Evolutionary conservation across 2,888 invertebrate species (phyloP), one percentile per base, ranked within the genome.

Genomic region (Drosophila maculinotata): DNA sequence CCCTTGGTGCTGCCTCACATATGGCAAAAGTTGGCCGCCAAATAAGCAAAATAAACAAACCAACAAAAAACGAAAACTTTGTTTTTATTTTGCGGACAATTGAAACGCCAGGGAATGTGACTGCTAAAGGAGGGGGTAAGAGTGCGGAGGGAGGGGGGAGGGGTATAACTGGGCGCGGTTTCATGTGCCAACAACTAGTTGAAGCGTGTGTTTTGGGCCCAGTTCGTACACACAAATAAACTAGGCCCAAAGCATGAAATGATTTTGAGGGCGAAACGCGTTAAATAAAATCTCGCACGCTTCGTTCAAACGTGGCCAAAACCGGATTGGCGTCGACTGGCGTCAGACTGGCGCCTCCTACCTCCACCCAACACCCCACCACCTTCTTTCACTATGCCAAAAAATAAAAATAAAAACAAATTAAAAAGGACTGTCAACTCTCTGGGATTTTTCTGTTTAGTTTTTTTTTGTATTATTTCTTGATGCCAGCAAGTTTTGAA

Each of bases 271-370:
- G 39, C 39, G 33, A 41, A 47, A 44, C 60, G 75, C 80, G 85
- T 84, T 84, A 84, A 80, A 84, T 73, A 84, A 78, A 80, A 80
- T 81, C 68, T 72, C 82, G 76, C 76, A 80, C 68, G 82, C 85
- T 81, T 80, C 79, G 80, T 76, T 80, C 65, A 52, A 68, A 48
- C 59, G 38, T 51, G 65, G 45, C 36, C 15, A 57, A 59, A 42
- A 35, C n/a, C n/a, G n/a, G n/a, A n/a, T n/a, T n/a, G n/a, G n/a
- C n/a, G 17, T 20, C 10, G 17, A 31, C 23, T 26, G 59, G n/a
- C 54, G 41, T 36, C 59, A 52, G 14, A 17, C 60, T 36, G 60
- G 41, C 66, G 67, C 14, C 52, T 36, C 4, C n/a, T n/a, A 10
- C 38, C 28, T 1, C 48, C 38, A n/a, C 5, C 12, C n/a, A n/a